Percentiles rank a stretch among this genome's conserved stretches.
These are phyloP conservation scores for Zoanthus solanderi DNA, from an alignment of 92 coral and sea anemone species.

Conservation along the genomic window DNA sequence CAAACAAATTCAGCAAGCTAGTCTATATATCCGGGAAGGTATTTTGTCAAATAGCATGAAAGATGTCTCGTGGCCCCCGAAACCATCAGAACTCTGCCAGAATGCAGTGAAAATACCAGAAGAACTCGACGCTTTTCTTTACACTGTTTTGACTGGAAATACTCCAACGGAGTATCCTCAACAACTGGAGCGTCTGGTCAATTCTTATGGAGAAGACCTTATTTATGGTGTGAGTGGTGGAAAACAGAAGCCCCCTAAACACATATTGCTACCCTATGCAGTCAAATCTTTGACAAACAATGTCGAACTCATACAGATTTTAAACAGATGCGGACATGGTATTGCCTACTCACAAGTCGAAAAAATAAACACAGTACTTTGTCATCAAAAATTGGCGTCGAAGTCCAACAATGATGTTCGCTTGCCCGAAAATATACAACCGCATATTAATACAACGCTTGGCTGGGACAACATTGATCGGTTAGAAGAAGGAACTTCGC, in stretches of 20 bases:
- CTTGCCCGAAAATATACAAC: too few relatives aligned
- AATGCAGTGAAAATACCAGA: too few relatives aligned
- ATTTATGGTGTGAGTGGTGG: not conserved
- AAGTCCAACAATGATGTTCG: too few relatives aligned
- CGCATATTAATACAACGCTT: slow-evolving; percentile 28
- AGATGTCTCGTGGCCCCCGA: too few relatives aligned
- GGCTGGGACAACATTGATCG: slow-evolving; percentile 63
- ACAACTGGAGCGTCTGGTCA: not conserved
- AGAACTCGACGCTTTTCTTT: not conserved
- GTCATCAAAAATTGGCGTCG: not conserved
- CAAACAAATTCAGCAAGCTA: too few relatives aligned
- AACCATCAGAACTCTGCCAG: too few relatives aligned
- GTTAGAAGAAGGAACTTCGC: slow-evolving; percentile 49
- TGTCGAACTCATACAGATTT: not conserved
- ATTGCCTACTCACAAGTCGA: not conserved
- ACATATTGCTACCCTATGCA: not conserved
- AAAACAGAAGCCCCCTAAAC: not conserved
- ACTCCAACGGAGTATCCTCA: not conserved
- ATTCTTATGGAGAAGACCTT: not conserved
- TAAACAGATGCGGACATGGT: not conserved
- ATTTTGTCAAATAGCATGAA: too few relatives aligned
- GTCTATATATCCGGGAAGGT: too few relatives aligned
- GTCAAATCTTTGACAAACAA: not conserved
- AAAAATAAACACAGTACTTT: not conserved
- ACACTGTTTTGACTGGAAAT: not conserved